These are phyloP conservation scores for Ditylenchus dipsaci DNA, from an alignment of 1,140 invertebrate genomes.

Conservation along the genomic window DNA sequence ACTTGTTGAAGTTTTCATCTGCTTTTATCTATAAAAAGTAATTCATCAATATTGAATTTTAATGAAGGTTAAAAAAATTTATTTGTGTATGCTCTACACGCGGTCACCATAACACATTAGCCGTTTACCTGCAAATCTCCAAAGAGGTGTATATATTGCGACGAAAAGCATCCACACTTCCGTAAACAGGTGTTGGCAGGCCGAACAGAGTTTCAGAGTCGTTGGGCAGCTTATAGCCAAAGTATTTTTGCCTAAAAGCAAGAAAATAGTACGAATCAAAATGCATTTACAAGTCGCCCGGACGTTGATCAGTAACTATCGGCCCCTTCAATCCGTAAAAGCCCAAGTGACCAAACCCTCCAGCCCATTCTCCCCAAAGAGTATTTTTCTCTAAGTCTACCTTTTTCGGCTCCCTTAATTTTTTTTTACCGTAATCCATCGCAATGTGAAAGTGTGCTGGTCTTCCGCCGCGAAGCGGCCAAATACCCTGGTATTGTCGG, in stretches of 20 bases:
- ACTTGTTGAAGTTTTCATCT: conserved; percentile 44
- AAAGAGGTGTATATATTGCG: conserved; percentile 52
- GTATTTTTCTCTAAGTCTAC: too few species aligned
- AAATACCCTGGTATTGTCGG: too few species aligned
- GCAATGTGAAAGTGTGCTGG: too few species aligned
- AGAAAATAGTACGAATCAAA: neutral
- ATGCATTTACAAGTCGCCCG: neutral
- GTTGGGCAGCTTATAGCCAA: conserved; percentile 46
- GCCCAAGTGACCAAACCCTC: neutral
- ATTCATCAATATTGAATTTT: neutral
- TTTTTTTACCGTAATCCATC: neutral
- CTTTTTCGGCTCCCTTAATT: too few species aligned
- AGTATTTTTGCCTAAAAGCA: conserved; percentile 44
- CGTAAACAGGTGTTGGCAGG: conserved; percentile 42
- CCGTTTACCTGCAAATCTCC: conserved; percentile 48
- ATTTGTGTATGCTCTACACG: too few species aligned
- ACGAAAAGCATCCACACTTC: conserved; percentile 46
- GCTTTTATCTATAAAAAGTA: conserved; percentile 40
- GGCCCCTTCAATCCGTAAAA: neutral
- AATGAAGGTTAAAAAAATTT: conserved; percentile 13
- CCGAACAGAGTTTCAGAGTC: conserved; percentile 48
- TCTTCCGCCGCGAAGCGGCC: too few species aligned
- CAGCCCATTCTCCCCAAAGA: too few species aligned
- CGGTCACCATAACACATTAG: too few species aligned
- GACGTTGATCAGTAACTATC: too few species aligned